phyloP scores from a whole-genome alignment of 2,888 invertebrate genomes.

The Thelaira solivaga region DNA sequence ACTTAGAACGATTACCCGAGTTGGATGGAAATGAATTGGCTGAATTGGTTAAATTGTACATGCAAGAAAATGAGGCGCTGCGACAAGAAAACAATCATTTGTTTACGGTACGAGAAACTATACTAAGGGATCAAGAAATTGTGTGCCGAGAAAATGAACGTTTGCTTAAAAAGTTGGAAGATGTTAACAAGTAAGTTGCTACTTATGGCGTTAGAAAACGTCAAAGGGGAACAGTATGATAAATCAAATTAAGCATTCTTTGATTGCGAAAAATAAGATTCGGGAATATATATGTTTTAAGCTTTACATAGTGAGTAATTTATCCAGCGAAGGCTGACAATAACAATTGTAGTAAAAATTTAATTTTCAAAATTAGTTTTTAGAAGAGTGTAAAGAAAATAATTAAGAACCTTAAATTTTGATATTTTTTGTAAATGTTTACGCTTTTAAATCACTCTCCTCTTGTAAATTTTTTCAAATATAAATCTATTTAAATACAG shows the following conservation, averaged over 20 bases:
- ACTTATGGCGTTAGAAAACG: neutral
- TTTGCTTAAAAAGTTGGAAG: conserved; percentile 90
- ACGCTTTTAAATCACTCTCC: too few relatives aligned
- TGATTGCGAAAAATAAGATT: too few relatives aligned
- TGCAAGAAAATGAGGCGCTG: conserved; percentile 87
- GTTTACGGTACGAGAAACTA: conserved; percentile 86
- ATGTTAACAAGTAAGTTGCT: conserved; percentile 87
- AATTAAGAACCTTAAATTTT: too few relatives aligned
- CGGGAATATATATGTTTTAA: too few relatives aligned
- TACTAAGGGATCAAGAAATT: conserved; percentile 92
- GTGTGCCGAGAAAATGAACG: conserved; percentile 94
- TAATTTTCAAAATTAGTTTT: too few relatives aligned
- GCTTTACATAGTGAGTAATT: too few relatives aligned
- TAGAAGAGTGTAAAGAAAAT: too few relatives aligned
- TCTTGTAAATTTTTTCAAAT: too few relatives aligned
- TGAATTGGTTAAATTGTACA: conserved; percentile 90
- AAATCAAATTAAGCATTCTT: neutral
- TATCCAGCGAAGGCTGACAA: too few relatives aligned
- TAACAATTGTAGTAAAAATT: too few relatives aligned
- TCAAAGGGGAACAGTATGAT: neutral
- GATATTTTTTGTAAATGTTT: too few relatives aligned
- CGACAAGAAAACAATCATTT: conserved; percentile 91
- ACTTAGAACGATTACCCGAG: conserved; percentile 85
- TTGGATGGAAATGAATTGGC: conserved; percentile 88
- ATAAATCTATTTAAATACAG: too few relatives aligned